phyloP scores from a whole-genome alignment of 1,140 invertebrate genomes.

The Centruroides vittatus region DNA sequence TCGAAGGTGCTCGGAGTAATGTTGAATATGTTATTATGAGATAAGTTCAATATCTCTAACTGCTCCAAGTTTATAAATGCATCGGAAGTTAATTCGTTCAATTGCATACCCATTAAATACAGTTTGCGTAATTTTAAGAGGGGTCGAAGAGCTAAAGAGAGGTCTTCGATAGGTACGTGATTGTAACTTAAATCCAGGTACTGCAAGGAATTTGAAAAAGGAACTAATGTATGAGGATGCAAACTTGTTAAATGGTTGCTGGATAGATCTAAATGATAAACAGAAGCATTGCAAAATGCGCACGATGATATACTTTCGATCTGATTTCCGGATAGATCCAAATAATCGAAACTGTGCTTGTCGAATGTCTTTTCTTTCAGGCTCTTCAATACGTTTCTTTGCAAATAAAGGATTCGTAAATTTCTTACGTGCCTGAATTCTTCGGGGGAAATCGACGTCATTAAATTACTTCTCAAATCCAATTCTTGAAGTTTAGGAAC shows the following conservation, averaged over 20 bases:
- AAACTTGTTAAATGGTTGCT: not conserved
- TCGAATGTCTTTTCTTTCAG: constrained; percentile 53
- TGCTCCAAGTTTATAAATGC: not conserved
- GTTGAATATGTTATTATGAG: not conserved
- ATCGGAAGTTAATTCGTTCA: not conserved
- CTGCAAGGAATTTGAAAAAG: not conserved
- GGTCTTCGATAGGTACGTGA: not conserved
- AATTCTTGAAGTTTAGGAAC: constrained; percentile 7
- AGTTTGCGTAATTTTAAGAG: not conserved
- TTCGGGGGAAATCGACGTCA: constrained; percentile 37
- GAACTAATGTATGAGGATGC: not conserved
- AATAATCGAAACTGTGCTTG: constrained; percentile 30
- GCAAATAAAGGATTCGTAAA: constrained; percentile 47
- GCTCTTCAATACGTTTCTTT: constrained; percentile 52
- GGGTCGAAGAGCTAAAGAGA: not conserved
- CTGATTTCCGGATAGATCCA: constrained; percentile 22
- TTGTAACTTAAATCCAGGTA: not conserved
- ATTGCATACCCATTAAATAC: not conserved
- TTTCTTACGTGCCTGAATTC: constrained; percentile 29
- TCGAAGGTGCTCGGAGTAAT: not conserved
- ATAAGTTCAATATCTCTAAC: not conserved
- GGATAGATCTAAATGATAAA: not conserved
- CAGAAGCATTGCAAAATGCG: not conserved
- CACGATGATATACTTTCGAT: not conserved
- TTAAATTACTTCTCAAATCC: constrained; percentile 41